Evolutionary conservation across 2,113 vertebrate species (phyloP), one percentile per base, ranked within the genome.

Genomic region (Pterocles orientalis): DNA sequence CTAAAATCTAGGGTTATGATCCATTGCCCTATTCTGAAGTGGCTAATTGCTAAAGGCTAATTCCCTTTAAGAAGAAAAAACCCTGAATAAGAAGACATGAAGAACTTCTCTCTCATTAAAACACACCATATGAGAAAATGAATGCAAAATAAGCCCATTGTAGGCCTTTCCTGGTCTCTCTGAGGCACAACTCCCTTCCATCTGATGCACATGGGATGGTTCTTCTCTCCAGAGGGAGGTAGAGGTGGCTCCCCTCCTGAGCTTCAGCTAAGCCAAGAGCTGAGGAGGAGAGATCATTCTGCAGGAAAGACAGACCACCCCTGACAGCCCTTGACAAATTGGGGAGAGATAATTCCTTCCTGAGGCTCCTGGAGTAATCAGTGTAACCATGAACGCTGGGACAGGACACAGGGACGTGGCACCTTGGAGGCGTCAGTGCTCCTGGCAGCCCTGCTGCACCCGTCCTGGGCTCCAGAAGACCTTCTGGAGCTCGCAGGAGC

Each of bases 61-160:
- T 43, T 41, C 45, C 24, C 11, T 60, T 51, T 41, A 41, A 18
- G 45, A 41, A 69, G 33, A 60, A 47, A 47, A 26, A 48, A n/a
- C 21, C 20, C 53, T 50, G 43, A 57, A 58, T 58, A 48, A 33
- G n/a, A 48, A 14, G 18, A 58, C 17, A 65, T 18, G 54, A 70
- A 60, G 54, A 83, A 71, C 11, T 58, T 33, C 15, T 41, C 4
- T 56, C 7, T 61, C 24, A 28, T 72, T 45, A 34, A 43, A 70
- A 53, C 15, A 12, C 2, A 2, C 0, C 1, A 18, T 18, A 71
- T 8, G 12, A 71, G 34, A n/a, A 71, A 83, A 83, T 12, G 5
- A 61, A 51, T 29, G 24, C 7, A 61, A 53, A 43, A 23, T 41
- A 21, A 82, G 18, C 43, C 11, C 15, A 18, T 83, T 71, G 53